Evolutionary conservation across 1,140 invertebrate species (phyloP), one percentile per base, ranked within the genome.

Genomic region (Bombus sibiricus): DNA sequence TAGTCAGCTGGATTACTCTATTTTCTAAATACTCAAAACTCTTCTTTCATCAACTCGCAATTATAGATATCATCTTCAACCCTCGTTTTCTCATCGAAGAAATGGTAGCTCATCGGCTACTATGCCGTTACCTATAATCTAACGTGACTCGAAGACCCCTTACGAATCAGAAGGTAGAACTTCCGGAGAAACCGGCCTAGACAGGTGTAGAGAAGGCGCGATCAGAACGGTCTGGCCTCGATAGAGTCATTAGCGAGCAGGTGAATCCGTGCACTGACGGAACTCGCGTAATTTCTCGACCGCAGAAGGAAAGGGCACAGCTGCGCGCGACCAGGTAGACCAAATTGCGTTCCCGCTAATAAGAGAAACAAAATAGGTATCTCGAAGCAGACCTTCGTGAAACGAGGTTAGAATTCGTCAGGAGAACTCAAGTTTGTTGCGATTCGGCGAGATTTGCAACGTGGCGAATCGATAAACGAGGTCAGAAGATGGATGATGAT

Each of bases 211-310:
- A 64, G 59, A 13, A 15, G n/a, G 43, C 69, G 47, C 57, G 74
- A 76, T 77, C 62, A 15, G 47, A 41, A 0, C 66, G n/a, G 53
- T n/a, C 34, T 66, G 81, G 64, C 41, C 71, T 86, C 80, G 88
- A 89, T 89, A 89, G 88, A 89, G 88, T 83, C 88, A 89, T 89
- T 89, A 89, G 82, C 87, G 72, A 81, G 83, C 88, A 89, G 88
- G 88, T 89, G 88, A 89, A 89, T 89, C 88, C 73, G 82, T 75
- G 53, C 59, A 28, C 47, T n/a, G 62, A 66, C 66, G 43, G 68
- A 86, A 84, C 79, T 83, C 83, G 80, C 83, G 85, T 83, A 83
- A 89, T 89, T 89, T 86, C 32, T 82, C 62, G 87, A 77, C 87
- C 87, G 83, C 80, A 86, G 72, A 47, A 79, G 62, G 75, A 86